Evolutionary conservation across 1,140 invertebrate species (phyloP).

Genomic region (Grapholita molesta): DNA sequence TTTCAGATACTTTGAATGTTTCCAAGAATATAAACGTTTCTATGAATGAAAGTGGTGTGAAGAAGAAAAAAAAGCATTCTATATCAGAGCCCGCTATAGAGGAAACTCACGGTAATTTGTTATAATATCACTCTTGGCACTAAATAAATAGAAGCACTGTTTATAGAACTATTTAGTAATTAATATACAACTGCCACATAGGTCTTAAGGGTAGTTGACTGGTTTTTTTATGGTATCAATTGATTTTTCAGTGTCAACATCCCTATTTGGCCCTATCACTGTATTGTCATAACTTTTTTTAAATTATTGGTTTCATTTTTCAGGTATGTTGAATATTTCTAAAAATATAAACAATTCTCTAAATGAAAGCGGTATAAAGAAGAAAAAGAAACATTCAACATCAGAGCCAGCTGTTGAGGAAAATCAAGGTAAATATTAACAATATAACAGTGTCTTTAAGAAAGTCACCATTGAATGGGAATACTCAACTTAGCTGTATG

Average conservation of each 20-base stretch:
- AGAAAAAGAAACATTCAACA: background rate
- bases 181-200: no score
- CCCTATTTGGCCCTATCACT: no score
- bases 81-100: background rate
- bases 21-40: background rate
- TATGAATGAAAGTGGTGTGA: background rate
- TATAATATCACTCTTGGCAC: background rate
- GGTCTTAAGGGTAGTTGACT: no score
- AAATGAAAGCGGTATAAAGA: background rate
- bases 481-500: no score
- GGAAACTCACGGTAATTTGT: background rate
- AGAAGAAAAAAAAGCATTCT: constrained; percentile 28
- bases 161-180: no score
- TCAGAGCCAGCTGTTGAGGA: background rate
- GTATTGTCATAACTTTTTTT: background rate
- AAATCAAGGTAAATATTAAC: background rate
- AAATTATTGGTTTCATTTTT: background rate
- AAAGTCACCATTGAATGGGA: no score
- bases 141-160: no score
- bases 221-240: no score
- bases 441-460: no score
- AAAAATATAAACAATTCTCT: background rate
- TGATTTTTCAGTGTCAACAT: no score
- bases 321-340: background rate
- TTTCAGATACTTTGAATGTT: background rate